Evolutionary conservation across 2,113 vertebrate genomes (phyloP), one percentile per base, ranked within the genome.

Genomic region (Potamarius usumacintae): DNA sequence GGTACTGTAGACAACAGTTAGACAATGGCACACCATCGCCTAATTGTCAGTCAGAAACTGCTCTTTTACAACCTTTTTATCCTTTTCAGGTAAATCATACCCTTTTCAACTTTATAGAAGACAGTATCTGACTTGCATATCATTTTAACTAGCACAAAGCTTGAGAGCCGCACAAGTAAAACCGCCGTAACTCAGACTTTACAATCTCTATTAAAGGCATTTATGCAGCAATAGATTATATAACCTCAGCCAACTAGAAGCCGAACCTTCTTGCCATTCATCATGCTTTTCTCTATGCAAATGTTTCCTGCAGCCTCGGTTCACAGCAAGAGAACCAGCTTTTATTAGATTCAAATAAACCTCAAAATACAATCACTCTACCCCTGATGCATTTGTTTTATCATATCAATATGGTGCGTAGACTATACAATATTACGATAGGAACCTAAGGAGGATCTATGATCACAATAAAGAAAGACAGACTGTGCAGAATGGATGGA

Each of bases 301-400:
- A 84, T 77, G 60, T 50, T 69, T 18, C 34, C 30, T 48, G 30
- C 71, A 83, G 86, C 82, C 18, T 69, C 1, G 4, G 62, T 55
- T 77, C 72, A 57, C 60, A 67, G 72, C 50, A 67, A 11, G 50
- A 83, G 50, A 67, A 42, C 71, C 71, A 63, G 81, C 72, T 53
- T 84, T 42, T 27, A 79, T 84, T 84, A 53, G 72, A 88, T 78
- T 78, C 65, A 57, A 69, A 65, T 67, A 84, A 77, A 88, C n/a
- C 50, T 34, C 86, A 63, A 30, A 67, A 57, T 25, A n/a, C 22
- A 57, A 79, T 88, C 72, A 84, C 58, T 84, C 72, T 53, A 30
- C 48, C 48, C n/a, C 42, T 48, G 53, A 82, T 18, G 55, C 34
- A 55, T 57, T 74, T 10, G 42, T n/a, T 20, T 60, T 62, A 30